Base-by-base conservation (phyloP, 2,113 vertebrate species). In the Suricata suricatta region DNA sequence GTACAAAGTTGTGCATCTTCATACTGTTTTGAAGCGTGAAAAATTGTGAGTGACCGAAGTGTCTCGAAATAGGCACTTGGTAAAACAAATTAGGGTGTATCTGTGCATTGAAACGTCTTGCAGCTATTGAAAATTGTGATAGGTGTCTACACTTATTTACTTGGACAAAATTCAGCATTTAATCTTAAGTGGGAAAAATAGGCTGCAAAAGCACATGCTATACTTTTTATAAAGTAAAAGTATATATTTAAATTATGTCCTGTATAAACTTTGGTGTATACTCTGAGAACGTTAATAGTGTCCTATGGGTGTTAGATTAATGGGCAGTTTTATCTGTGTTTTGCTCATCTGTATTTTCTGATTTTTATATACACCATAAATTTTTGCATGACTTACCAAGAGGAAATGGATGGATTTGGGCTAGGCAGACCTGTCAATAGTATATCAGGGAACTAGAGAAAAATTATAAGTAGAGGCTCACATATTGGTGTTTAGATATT, bases 211-310 rank as follows among this genome's bases (percentile, higher is more conserved):
- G 33, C 4, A 80, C 31, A 94, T 72, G 52, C 19, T 50, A 41
- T 88, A 14, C 3, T 47, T 90, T 93, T 86, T 57, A 54, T 79
- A 35, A 89, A 88, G 35, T 84, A 85, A 86, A 95, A 33, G 29
- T 33, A 57, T 80, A 41, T 82, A 50, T 86, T 86, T 95, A 77
- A 77, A 87, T 92, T 31, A 93, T 71, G 11, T 95, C 7, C 84
- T 92, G 31, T 71, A 54, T 63, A 83, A 81, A 85, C n/a, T 82
- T 91, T 79, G 23, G 7, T 64, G 10, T 25, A 50, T 50, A 91
- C 5, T 90, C 13, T 92, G 85, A 88, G 35, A 95, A 85, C 80
- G 11, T 95, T 84, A 69, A 85, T 68, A 89, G 19, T 86, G 95
- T 35, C 68, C 33, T 80, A 17, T 94, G 68, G 13, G 25, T 93